Base-by-base conservation (phyloP, 2,797 vertebrate species). In the Acrocephalus scirpaceus region DNA sequence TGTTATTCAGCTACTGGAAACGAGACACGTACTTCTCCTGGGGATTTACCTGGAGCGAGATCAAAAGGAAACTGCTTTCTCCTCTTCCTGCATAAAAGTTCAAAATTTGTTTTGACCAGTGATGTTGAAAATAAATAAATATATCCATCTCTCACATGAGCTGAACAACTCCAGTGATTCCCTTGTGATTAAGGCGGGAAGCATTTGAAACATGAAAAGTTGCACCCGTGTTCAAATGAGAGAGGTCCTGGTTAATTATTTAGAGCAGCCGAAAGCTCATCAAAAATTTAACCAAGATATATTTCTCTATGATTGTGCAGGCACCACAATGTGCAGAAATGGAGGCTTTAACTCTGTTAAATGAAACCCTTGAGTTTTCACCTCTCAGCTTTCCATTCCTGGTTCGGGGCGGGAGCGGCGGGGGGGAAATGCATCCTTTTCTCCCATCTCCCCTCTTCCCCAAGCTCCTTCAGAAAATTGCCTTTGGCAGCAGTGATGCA, bases 231-330 rank as follows among this genome's bases (percentile, higher is more conserved):
- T 40, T 96, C 87, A 50, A 87, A 77, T 50, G 74, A 91, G 87
- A 93, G 82, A 92, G 70, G 60, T 70, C 79, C 79, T 95, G 17
- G 13, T 96, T 93, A 97, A 96, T 97, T 94, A 97, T 96, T 96
- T 91, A 95, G 25, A 86, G 76, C 88, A 95, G 81, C 67, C 12
- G 10, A 96, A 96, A 94, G 90, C 88, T 97, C 94, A 96, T 97
- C 29, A 96, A 96, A 97, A 96, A 96, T 96, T 96, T 94, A 96
- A 79, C 74, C 64, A 22, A 92, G 94, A 93, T 93, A n/a, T 93
- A 93, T 95, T 92, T 95, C 92, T 76, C 76, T 2, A 0, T 69
- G 92, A 69, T 79, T 72, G 83, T 80, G 61, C 45, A 67, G 87
- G 73, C 90, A 93, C 62, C 62, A 61, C 70, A 70, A 65, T n/a